Conservation (phyloP, 2,113 vertebrate genomes). For the Pterocles orientalis region DNA sequence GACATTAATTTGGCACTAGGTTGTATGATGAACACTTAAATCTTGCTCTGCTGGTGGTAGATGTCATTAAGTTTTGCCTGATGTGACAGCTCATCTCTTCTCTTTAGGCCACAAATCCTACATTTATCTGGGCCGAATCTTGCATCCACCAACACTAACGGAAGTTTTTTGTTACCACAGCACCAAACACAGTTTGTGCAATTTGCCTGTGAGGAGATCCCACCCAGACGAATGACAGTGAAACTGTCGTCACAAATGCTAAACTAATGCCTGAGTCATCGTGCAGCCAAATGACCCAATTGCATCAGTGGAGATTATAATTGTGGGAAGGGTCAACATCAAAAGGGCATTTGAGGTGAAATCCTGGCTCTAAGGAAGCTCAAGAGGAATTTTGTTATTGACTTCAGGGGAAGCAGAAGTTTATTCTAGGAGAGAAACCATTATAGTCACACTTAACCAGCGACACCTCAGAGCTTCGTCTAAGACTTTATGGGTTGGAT, state of each 20-base stretch:
- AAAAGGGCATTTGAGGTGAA: background rate
- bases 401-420: background rate
- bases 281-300: background rate
- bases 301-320: background rate
- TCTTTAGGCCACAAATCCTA: background rate
- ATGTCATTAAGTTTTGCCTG: background rate
- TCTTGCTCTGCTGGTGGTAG: background rate
- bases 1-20: background rate
- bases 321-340: conserved; percentile 14
- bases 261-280: background rate
- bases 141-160: background rate
- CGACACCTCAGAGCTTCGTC: background rate
- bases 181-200: background rate
- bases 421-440: background rate
- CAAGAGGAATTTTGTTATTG: background rate
- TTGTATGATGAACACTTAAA: background rate
- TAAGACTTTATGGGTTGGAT: background rate
- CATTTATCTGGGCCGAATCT: background rate
- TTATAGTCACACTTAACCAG: background rate
- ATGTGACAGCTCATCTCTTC: background rate
- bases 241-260: background rate
- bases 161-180: background rate
- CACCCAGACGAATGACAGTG: conserved; percentile 25
- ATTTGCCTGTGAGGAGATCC: conserved; percentile 10
- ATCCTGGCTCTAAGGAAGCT: background rate